Evolutionary conservation across 2,888 invertebrate species (phyloP).

Genomic region (Apotomis turbidana): DNA sequence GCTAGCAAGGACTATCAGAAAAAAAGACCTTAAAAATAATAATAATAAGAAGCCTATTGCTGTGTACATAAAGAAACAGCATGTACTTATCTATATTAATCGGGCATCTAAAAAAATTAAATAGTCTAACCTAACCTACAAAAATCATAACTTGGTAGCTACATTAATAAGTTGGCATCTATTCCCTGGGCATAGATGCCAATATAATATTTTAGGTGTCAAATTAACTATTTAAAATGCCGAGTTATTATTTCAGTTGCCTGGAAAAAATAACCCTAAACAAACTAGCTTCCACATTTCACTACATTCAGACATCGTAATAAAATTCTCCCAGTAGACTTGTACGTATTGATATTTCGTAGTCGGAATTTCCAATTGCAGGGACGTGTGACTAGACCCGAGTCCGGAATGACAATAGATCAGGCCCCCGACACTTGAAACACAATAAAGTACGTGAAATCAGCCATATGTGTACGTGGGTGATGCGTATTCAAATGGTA

Average conservation of each 20-base stretch:
- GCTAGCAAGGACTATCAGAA: too few species aligned
- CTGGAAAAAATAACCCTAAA: conserved; percentile 9
- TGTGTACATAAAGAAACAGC: too few species aligned
- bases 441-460: conserved; percentile 56
- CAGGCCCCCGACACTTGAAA: conserved; percentile 51
- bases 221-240: too few species aligned
- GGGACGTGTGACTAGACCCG: conserved; percentile 27
- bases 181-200: too few species aligned
- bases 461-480: conserved; percentile 46
- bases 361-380: conserved; percentile 39
- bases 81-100: too few species aligned
- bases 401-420: conserved; percentile 41
- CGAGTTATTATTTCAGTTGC: neutral
- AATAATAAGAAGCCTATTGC: too few species aligned
- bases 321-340: conserved; percentile 32
- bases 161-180: too few species aligned
- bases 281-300: conserved; percentile 11
- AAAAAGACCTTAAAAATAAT: too few species aligned
- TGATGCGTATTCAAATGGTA: conserved; percentile 30
- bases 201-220: too few species aligned
- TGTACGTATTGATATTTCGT: conserved; percentile 38
- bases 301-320: conserved; percentile 28
- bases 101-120: too few species aligned
- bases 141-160: too few species aligned
- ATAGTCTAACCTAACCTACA: too few species aligned